Percentiles rank a stretch among this genome's conserved stretches.
Conservation (phyloP, 2,888 invertebrate genomes). For the Lithophane socia region DNA sequence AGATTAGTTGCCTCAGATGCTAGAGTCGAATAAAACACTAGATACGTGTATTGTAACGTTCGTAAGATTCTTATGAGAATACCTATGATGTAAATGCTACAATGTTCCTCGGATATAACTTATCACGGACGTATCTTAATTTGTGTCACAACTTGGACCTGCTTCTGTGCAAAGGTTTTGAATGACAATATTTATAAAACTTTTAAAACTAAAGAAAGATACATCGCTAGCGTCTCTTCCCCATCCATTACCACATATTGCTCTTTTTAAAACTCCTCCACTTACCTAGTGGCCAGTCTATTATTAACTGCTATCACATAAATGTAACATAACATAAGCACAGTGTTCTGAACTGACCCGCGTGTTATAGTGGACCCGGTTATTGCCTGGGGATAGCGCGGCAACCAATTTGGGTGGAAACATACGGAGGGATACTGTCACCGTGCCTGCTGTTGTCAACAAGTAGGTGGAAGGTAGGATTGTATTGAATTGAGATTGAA, state of each 20-base stretch:
- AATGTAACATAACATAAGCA: slow-evolving; percentile 12
- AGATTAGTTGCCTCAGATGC: too few species aligned
- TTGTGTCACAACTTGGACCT: neutral
- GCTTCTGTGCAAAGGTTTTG: neutral
- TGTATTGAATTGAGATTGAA: neutral
- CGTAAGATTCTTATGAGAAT: too few species aligned
- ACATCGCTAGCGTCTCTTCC: too few species aligned
- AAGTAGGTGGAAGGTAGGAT: neutral
- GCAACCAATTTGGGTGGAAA: slow-evolving; percentile 54
- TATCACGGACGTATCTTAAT: neutral
- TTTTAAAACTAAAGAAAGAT: neutral
- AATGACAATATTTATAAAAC: neutral
- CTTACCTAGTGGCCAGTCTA: slow-evolving; percentile 24
- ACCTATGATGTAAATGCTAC: neutral
- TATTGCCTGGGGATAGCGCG: slow-evolving; percentile 50
- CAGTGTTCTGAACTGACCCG: slow-evolving; percentile 40
- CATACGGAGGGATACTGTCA: slow-evolving; percentile 29
- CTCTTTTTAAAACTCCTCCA: neutral
- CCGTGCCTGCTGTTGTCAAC: neutral
- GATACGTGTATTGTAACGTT: neutral
- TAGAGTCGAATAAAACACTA: neutral
- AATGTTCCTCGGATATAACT: neutral
- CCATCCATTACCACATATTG: neutral
- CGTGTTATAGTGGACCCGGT: slow-evolving; percentile 36
- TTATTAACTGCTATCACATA: slow-evolving; percentile 47